A percentile compares a stretch with the other conserved stretches of the same genome.
Evolutionary conservation across 2,888 invertebrate genomes (phyloP).

Genomic region (Bibio marci): DNA sequence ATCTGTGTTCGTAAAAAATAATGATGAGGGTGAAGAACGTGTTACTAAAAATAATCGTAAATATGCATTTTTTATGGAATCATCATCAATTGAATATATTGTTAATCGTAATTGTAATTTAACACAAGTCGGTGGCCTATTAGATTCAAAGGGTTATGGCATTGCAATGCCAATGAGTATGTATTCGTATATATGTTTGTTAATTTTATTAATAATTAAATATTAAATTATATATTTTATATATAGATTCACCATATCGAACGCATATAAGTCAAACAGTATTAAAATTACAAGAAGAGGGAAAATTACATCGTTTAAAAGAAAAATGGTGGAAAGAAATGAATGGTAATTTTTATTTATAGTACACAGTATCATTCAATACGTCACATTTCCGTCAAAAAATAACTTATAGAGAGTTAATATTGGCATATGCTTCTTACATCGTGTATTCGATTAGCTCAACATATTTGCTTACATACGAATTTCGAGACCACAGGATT

Average conservation of each 20-base stretch:
- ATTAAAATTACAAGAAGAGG: constrained; percentile 77
- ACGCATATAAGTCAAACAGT: constrained; percentile 74
- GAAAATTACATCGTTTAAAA: constrained; percentile 62
- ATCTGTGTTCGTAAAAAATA: constrained; percentile 58
- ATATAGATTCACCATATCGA: constrained; percentile 55
- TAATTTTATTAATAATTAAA: background rate
- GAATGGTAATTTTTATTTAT: background rate
- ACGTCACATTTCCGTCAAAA: too few relatives aligned
- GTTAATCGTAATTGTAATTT: constrained; percentile 66
- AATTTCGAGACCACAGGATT: too few relatives aligned
- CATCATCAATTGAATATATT: constrained; percentile 81
- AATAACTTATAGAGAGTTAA: too few relatives aligned
- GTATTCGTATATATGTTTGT: constrained; percentile 21
- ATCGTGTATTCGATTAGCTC: too few relatives aligned
- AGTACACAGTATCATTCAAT: too few relatives aligned
- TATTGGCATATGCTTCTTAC: too few relatives aligned
- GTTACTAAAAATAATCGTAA: constrained; percentile 55
- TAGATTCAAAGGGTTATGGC: constrained; percentile 83
- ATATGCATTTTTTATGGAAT: constrained; percentile 95
- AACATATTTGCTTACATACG: too few relatives aligned
- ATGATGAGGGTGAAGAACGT: constrained; percentile 68
- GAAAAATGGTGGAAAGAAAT: constrained; percentile 73
- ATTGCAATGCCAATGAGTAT: constrained; percentile 81
- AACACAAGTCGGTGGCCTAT: constrained; percentile 56
- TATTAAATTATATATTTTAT: background rate